These are phyloP conservation scores for Tamias sibiricus DNA, from an alignment of 2,113 vertebrate species.

Conservation along the genomic window DNA sequence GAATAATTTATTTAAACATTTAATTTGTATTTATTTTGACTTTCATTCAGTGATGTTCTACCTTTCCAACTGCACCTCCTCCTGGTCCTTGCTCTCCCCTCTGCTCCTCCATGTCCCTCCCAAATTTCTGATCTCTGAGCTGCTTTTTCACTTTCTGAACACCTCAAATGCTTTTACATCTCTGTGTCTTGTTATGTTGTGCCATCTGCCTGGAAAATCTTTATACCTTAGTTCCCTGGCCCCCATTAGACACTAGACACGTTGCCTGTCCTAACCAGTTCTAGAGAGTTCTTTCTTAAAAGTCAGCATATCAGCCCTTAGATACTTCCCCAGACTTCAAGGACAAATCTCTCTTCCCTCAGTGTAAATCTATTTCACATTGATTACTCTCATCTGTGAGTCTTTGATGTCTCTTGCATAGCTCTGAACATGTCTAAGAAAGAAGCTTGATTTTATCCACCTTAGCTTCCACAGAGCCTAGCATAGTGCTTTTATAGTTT, in stretches of 20 bases:
- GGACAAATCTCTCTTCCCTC: neutral
- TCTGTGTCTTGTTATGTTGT: neutral
- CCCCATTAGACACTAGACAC: neutral
- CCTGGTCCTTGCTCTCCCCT: neutral
- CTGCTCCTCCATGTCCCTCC: neutral
- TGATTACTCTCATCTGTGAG: neutral
- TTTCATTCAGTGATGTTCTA: neutral
- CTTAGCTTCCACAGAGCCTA: constrained; percentile 5
- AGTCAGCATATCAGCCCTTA: neutral
- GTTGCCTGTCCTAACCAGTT: neutral
- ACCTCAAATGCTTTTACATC: neutral
- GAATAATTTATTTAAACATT: neutral
- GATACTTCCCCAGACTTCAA: neutral
- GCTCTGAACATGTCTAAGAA: neutral
- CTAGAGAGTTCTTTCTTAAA: neutral
- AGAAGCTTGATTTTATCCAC: constrained; percentile 8
- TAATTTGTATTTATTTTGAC: neutral
- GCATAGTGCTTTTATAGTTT: neutral
- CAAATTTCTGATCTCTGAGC: neutral
- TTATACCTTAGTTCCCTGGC: neutral
- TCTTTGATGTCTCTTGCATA: constrained; percentile 10
- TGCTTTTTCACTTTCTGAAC: neutral
- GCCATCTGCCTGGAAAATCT: neutral
- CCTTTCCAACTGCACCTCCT: neutral
- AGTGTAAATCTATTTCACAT: neutral